Base-by-base conservation (phyloP, 2,888 invertebrate genomes). In the Drosophila paranaensis region DNA sequence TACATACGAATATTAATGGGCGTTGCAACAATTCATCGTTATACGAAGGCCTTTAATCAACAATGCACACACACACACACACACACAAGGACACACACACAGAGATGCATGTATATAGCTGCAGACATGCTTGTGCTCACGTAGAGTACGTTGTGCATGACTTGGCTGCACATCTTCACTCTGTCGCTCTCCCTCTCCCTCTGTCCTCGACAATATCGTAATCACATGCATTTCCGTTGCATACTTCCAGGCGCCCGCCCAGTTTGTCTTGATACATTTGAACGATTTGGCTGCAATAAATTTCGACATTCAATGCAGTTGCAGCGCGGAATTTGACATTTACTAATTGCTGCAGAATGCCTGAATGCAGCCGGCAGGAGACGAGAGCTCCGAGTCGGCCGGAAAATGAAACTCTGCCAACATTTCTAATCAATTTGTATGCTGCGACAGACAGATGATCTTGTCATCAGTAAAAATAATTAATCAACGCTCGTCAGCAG, bases 201-300 rank as follows among this genome's bases (percentile, higher is more conserved):
- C 16, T 16, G 9, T 5, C 5, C 13, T 56, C 50, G 69, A 30
- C 65, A 66, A 56, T 58, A 82, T 69, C 69, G 79, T 85, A 85
- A 82, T 88, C 82, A 82, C 72, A 72, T 75, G 82, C 82, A 81
- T 83, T 89, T 90, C 74, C 85, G 72, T 77, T 79, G 90, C 88
- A 84, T 84, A 83, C 71, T 81, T 78, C 58, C 70, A 62, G 74
- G 74, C 74, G 72, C 58, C 60, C 55, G 70, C 25, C 13, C 60
- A 37, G 40, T 56, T 71, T 55, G 64, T 63, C 72, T 74, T 86
- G 84, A 86, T 83, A 67, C 66, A 85, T 82, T 71, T 66, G 74
- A 60, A 60, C 80, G 80, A 82, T 85, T 83, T 81, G 74, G 71
- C 16, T 62, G 86, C 81, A 68, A 89, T 87, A 89, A 90, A 90